phyloP scores from a whole-genome alignment of 1,140 invertebrate species.

The Cyclina sinensis region DNA sequence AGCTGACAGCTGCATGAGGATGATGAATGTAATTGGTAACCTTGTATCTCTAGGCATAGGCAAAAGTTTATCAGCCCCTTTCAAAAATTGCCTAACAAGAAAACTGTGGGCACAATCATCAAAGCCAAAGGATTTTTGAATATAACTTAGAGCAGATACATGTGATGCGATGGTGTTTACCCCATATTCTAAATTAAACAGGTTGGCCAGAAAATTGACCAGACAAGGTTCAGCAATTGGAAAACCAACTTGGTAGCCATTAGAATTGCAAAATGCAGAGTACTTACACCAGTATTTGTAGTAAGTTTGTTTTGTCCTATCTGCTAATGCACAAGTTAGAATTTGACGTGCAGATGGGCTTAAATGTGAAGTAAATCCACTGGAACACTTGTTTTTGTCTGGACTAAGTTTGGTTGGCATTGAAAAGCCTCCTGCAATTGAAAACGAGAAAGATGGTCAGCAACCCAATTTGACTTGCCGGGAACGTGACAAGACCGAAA shows the following conservation, averaged over 20 bases:
- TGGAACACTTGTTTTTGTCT: background rate
- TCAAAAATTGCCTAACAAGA: background rate
- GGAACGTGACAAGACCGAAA: constrained; percentile 54
- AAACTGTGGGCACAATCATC: background rate
- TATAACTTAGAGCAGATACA: constrained; percentile 14
- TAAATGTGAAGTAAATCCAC: background rate
- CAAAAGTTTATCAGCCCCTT: background rate
- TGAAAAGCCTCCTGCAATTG: constrained; percentile 39
- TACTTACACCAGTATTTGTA: background rate
- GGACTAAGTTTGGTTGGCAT: constrained; percentile 13
- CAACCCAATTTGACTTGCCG: constrained; percentile 22
- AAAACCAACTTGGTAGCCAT: background rate
- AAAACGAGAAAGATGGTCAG: constrained; percentile 68
- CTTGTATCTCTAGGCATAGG: constrained; percentile 3
- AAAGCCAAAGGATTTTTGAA: background rate
- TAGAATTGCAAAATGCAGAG: background rate
- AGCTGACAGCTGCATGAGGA: background rate
- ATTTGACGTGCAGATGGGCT: background rate
- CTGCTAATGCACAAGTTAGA: background rate
- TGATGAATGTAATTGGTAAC: background rate
- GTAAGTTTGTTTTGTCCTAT: background rate
- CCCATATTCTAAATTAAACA: background rate
- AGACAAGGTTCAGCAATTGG: background rate
- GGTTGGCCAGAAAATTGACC: constrained; percentile 21
- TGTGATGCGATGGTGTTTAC: constrained; percentile 7